Conservation (phyloP, 2,113 vertebrate species). For the Tautogolabrus adspersus region DNA sequence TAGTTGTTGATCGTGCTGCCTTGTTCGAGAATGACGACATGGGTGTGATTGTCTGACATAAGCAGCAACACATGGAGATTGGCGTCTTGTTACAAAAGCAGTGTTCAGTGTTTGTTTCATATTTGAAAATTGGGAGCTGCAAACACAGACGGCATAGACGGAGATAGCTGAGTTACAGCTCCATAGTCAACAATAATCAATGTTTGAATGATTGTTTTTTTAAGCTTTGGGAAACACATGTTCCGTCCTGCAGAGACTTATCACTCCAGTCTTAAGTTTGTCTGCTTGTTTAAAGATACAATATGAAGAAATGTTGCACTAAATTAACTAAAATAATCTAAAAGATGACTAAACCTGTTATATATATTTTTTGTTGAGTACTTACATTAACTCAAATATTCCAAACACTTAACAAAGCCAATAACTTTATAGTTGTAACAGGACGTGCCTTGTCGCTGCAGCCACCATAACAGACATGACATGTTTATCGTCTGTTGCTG, state of each 20-base stretch:
- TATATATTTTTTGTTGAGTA: too few species aligned
- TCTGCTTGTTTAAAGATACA: background rate
- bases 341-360: too few species aligned
- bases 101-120: slow-evolving; percentile 12
- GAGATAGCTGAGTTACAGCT: background rate
- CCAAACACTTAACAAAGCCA: too few species aligned
- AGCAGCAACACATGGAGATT: background rate
- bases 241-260: background rate
- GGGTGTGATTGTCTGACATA: slow-evolving; percentile 9
- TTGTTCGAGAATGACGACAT: slow-evolving; percentile 32
- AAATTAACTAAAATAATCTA: too few species aligned
- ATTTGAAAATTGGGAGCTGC: background rate
- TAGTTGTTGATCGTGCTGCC: slow-evolving; percentile 1
- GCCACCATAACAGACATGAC: too few species aligned
- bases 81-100: slow-evolving; percentile 19
- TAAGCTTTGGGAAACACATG: background rate
- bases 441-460: too few species aligned
- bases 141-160: background rate
- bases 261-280: background rate
- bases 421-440: too few species aligned
- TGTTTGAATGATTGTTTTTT: background rate
- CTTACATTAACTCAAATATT: too few species aligned
- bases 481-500: too few species aligned
- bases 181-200: background rate
- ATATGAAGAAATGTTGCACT: background rate